Evolutionary conservation across 2,888 invertebrate species (phyloP).

Genomic region (Latheticus oryzae): DNA sequence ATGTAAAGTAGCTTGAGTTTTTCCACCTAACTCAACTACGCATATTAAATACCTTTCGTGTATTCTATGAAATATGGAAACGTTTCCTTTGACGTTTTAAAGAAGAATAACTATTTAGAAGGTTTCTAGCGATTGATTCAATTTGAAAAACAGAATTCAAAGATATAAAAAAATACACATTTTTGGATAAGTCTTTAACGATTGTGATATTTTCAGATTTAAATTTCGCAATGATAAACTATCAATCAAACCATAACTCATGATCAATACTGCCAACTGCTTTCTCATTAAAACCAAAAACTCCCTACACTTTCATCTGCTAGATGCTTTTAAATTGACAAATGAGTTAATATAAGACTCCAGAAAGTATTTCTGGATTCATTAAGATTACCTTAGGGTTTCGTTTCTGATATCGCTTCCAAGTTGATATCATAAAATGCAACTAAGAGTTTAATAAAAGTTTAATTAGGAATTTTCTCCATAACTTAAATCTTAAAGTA

Average conservation of each 20-base stretch:
- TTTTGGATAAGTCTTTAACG: no score
- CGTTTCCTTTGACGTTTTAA: constrained; percentile 2
- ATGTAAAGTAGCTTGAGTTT: constrained; percentile 25
- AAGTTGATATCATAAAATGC: constrained; percentile 60
- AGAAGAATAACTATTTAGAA: no score
- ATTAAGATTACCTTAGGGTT: constrained; percentile 56
- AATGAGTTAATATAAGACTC: constrained; percentile 57
- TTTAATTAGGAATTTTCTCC: constrained; percentile 64
- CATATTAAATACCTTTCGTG: constrained; percentile 25
- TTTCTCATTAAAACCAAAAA: no score
- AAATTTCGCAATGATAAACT: no score
- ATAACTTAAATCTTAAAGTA: constrained; percentile 55
- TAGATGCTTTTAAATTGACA: constrained; percentile 54
- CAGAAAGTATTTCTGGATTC: constrained; percentile 54
- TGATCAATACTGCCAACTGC: no score
- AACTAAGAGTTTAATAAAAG: constrained; percentile 62
- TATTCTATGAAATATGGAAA: constrained; percentile 24
- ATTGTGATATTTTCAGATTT: no score
- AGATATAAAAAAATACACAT: no score
- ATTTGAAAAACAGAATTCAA: no score
- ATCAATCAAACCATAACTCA: no score
- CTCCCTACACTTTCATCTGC: no score
- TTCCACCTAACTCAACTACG: constrained; percentile 20
- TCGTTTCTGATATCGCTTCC: constrained; percentile 56
- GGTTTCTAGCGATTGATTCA: no score